A percentile compares a stretch with the other conserved stretches of the same genome.
These are phyloP conservation scores for Catamblyrhynchus diadema DNA, from an alignment of 2,797 vertebrate genomes.

Conservation along the genomic window DNA sequence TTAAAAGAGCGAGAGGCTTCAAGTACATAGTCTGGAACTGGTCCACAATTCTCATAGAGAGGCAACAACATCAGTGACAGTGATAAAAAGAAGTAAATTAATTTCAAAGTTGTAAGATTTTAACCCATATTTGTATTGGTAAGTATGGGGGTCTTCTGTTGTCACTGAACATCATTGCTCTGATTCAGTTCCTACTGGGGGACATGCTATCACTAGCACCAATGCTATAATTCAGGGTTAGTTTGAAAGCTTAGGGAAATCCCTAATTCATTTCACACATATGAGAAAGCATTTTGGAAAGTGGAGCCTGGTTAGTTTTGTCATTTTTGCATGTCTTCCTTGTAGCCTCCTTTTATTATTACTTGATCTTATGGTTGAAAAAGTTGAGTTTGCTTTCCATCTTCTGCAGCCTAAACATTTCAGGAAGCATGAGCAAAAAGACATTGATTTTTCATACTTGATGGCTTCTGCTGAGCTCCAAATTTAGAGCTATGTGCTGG, in stretches of 20 bases:
- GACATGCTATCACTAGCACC: not conserved
- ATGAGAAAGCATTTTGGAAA: not conserved
- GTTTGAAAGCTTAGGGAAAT: not conserved
- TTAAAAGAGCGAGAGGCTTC: not conserved
- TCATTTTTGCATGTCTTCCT: conserved; percentile 8
- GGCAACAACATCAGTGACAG: not conserved
- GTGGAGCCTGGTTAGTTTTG: not conserved
- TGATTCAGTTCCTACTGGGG: not conserved
- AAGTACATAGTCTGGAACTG: not conserved
- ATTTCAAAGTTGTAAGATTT: not conserved
- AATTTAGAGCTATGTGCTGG: not conserved
- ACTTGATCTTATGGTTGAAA: not conserved
- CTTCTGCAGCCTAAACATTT: conserved; percentile 21
- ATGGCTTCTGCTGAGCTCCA: not conserved
- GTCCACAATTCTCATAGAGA: not conserved
- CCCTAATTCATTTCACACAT: not conserved
- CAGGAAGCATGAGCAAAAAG: conserved; percentile 4
- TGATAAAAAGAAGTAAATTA: not conserved
- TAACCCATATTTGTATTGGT: not conserved
- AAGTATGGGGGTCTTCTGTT: not conserved
- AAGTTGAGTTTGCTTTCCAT: not conserved
- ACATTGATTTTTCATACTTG: not conserved
- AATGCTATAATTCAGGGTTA: not conserved
- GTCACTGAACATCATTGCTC: not conserved
- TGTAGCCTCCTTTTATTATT: not conserved